Evolutionary conservation across 1,140 invertebrate species (phyloP).

Genomic region (Teleogryllus occipitalis): DNA sequence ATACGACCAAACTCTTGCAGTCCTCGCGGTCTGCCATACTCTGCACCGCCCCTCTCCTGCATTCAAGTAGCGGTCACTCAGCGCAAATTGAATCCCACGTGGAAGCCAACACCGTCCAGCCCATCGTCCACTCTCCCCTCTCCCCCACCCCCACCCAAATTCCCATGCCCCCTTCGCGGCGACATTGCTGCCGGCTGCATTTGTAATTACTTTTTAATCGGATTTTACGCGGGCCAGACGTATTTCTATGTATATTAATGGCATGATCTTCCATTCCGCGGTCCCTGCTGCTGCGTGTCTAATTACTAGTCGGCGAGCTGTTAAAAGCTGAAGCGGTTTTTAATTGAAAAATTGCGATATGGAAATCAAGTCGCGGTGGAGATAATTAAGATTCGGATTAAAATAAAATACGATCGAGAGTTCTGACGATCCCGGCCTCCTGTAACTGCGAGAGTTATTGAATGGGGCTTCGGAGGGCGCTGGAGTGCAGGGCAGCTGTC

Average conservation of each 20-base stretch:
- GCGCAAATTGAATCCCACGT: too few species aligned
- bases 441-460: too few species aligned
- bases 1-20: too few species aligned
- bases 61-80: too few species aligned
- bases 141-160: not conserved
- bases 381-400: not conserved
- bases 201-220: not conserved
- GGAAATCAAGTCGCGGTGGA: not conserved
- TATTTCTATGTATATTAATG: conserved; percentile 6
- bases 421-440: not conserved
- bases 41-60: too few species aligned
- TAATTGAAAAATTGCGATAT: not conserved
- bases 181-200: not conserved
- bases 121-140: too few species aligned
- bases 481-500: too few species aligned
- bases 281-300: not conserved
- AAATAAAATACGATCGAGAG: not conserved
- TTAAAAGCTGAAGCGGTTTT: not conserved
- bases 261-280: not conserved
- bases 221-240: not conserved
- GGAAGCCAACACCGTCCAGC: too few species aligned
- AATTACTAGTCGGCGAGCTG: not conserved
- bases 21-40: too few species aligned
- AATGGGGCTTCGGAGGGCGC: too few species aligned
- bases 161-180: not conserved